Evolutionary conservation across 2,113 vertebrate species (phyloP).

Genomic region (Ceratotherium simum): DNA sequence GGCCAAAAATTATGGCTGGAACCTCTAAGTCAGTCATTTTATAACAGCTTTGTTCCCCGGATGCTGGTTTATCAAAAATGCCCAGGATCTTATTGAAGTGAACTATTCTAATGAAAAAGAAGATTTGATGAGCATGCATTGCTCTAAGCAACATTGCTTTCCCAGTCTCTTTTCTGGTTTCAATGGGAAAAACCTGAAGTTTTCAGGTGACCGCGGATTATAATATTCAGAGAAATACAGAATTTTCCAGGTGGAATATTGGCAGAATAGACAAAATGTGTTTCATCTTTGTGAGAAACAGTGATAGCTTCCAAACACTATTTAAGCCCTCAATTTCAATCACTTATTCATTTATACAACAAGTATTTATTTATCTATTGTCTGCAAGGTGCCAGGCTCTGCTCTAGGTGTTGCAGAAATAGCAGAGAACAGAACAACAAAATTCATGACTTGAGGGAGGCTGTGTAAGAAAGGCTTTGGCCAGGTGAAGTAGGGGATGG

Average conservation of each 20-base stretch:
- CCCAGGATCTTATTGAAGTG: slow-evolving; percentile 83
- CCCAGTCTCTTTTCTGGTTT: slow-evolving; percentile 67
- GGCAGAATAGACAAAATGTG: neutral
- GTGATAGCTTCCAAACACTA: neutral
- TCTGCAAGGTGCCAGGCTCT: neutral
- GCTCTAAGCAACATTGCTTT: slow-evolving; percentile 69
- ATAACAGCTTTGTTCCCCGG: slow-evolving; percentile 84
- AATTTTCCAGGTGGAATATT: neutral
- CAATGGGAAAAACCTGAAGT: slow-evolving; percentile 70
- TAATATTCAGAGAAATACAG: slow-evolving; percentile 14
- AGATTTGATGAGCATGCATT: slow-evolving; percentile 74
- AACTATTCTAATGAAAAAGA: slow-evolving; percentile 85
- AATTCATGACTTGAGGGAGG: neutral
- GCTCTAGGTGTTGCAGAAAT: neutral
- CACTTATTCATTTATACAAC: accelerated
- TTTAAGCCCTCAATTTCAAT: neutral
- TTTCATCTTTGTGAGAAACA: neutral
- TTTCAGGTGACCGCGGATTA: slow-evolving; percentile 72
- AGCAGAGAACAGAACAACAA: no score
- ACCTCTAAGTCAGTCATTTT: slow-evolving; percentile 85
- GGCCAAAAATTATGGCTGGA: slow-evolving; percentile 86
- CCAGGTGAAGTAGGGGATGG: accelerated
- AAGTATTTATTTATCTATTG: neutral
- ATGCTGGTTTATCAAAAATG: slow-evolving; percentile 85
- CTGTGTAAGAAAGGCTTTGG: neutral